Conservation (phyloP, 2,797 vertebrate genomes). For the Xyrichtys novacula region DNA sequence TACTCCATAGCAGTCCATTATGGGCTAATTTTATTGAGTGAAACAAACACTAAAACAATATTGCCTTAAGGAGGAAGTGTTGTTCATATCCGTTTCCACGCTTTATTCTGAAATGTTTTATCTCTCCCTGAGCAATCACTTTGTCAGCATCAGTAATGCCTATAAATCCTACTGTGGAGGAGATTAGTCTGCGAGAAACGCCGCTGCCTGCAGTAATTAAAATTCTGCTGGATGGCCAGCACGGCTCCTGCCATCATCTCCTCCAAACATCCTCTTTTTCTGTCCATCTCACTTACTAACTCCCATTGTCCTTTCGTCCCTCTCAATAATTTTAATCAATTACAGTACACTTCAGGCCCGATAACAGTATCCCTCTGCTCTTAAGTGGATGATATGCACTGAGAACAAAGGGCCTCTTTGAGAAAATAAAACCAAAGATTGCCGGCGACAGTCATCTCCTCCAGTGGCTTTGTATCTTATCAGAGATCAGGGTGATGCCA, state of each 20-base stretch:
- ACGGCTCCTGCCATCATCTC: conserved; percentile 68
- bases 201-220: conserved; percentile 82
- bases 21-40: conserved; percentile 38
- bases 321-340: conserved; percentile 68
- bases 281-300: conserved; percentile 48
- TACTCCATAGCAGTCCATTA: conserved; percentile 50
- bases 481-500: conserved; percentile 10
- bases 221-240: conserved; percentile 77
- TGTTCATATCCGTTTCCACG: conserved; percentile 68
- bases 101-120: conserved; percentile 77
- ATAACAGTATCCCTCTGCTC: conserved; percentile 42
- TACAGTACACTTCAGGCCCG: conserved; percentile 55
- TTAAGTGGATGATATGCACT: conserved; percentile 41
- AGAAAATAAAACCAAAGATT: conserved; percentile 47
- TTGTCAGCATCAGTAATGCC: conserved; percentile 80
- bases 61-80: conserved; percentile 62
- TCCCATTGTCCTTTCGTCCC: conserved; percentile 70
- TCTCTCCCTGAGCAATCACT: conserved; percentile 78
- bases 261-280: conserved; percentile 68
- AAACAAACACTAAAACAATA: conserved; percentile 67
- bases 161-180: conserved; percentile 79
- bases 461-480: conserved; percentile 43
- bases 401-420: conserved; percentile 53
- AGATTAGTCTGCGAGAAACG: conserved; percentile 80
- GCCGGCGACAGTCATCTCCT: conserved; percentile 26